These are phyloP conservation scores for Nothobranchius furzeri DNA, from an alignment of 2,113 vertebrate species.

Conservation along the genomic window DNA sequence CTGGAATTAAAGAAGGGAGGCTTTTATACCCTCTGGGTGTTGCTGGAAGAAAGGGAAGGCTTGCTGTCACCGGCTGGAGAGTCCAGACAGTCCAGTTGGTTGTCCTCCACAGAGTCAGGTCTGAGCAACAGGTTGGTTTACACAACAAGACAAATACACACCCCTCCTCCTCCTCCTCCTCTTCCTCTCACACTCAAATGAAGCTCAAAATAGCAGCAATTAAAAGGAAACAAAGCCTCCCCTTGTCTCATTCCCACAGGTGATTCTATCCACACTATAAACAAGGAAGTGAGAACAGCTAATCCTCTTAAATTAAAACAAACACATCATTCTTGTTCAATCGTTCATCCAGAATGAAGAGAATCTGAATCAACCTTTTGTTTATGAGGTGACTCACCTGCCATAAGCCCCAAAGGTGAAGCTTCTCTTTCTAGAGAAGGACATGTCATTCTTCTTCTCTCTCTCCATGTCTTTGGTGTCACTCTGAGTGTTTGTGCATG, in stretches of 20 bases:
- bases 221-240: constrained; percentile 35
- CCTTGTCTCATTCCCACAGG: constrained; percentile 64
- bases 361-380: background rate
- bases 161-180: background rate
- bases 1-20: background rate
- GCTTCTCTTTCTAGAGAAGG: constrained; percentile 82
- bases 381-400: constrained; percentile 76
- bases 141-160: constrained; percentile 10
- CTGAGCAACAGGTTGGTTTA: constrained; percentile 63
- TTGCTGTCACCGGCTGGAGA: constrained; percentile 72
- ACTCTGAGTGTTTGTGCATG: constrained; percentile 52
- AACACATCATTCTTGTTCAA: background rate
- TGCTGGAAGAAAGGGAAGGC: constrained; percentile 65
- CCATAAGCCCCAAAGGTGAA: constrained; percentile 81
- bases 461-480: constrained; percentile 61
- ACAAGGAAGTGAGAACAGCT: constrained; percentile 50
- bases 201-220: constrained; percentile 14
- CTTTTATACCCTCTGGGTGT: constrained; percentile 80
- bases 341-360: constrained; percentile 2
- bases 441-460: constrained; percentile 69
- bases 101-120: constrained; percentile 62
- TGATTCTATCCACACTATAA: constrained; percentile 65
- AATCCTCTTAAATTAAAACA: constrained; percentile 10
- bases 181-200: background rate
- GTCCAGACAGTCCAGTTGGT: constrained; percentile 75